Evolutionary conservation across 2,888 invertebrate genomes (phyloP), one percentile per base, ranked within the genome.

Genomic region (Campoplex nolae): DNA sequence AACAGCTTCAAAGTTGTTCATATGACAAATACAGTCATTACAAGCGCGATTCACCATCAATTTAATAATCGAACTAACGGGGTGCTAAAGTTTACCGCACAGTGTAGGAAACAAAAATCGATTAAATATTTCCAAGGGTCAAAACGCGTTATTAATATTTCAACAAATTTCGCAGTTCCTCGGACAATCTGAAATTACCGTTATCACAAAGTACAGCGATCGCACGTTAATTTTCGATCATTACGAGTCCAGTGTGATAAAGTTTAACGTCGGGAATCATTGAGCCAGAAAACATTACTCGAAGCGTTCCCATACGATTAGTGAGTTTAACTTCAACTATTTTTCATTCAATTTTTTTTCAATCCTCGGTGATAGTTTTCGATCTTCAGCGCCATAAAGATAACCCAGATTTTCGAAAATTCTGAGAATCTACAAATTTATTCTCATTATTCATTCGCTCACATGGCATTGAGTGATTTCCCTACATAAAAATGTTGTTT

Each of bases 71-170:
- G 6, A 32, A 32, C 51, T 42, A 3, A 51, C n/a, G 3, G 51
- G 51, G 35, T 71, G 51, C 18, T 71, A 2, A 38, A 54, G 23
- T 74, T 74, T 38, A 35, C 7, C 56, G 62, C 16, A 62, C 32
- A 16, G 16, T 28, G 16, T n/a, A n/a, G 4, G 32, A 0, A 42
- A 68, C 11, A 0, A 42, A 42, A 68, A 38, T 68, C 18, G 42
- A 13, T 78, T 74, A 38, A 67, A 67, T 35, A 38, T 45, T 56
- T 68, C 51, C 35, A 84, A 32, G 7, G 28, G 48, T 76, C 62
- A 28, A 18, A 68, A 42, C 38, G 11, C 73, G 73, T 67, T 48
- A 81, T 77, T 81, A 81, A 81, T 65, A 73, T 81, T 77, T 77
- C 73, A 67, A n/a, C 51, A 58, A 77, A 28, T 38, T 67, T 45